Base-by-base conservation (phyloP, 2,113 vertebrate species). In the Tricholaema leucomelas region DNA sequence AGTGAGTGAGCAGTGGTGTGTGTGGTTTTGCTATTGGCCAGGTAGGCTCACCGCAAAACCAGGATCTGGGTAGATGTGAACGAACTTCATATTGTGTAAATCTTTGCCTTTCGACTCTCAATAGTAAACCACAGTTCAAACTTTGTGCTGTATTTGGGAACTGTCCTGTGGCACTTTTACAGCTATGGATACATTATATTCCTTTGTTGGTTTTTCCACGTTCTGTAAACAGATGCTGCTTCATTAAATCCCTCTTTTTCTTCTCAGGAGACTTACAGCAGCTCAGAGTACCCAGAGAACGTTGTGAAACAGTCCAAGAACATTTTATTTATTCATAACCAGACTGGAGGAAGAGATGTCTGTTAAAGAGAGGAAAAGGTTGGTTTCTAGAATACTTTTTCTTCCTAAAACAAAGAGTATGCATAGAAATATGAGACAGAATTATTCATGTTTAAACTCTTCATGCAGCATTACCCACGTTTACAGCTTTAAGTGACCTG, bases 391-490 rank as follows among this genome's bases (percentile, higher is more conserved):
- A 60, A 6, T 8, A 36, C 5, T 24, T 77, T 84, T 78, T 50
- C 33, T 85, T 50, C 13, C 3, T 81, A 46, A 75, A 92, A 55
- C 5, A 55, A 74, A 71, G 14, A 1, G 2, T 52, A n/a, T 64
- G 5, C 28, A 56, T 38, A 59, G 25, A 85, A 81, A 38, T 46
- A 30, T 6, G 3, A 7, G 15, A 64, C 9, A 52, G 7, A 84
- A 79, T 71, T 67, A 8, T n/a, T 75, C 1, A 64, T n/a, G 18
- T 21, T 77, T 46, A n/a, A 91, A 46, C 8, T 46, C 60, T 54
- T 79, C n/a, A n/a, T 48, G n/a, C 1, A 56, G 7, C 4, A 25
- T 3, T 50, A 24, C 18, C 7, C 2, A 8, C 15, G 6, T 50
- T 81, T 69, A 72, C 10, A 44, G 16, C 10, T 48, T 31, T 25